Evolutionary conservation across 1,140 invertebrate species (phyloP), one percentile per base, ranked within the genome.

Genomic region (Drosophila ercepeae): DNA sequence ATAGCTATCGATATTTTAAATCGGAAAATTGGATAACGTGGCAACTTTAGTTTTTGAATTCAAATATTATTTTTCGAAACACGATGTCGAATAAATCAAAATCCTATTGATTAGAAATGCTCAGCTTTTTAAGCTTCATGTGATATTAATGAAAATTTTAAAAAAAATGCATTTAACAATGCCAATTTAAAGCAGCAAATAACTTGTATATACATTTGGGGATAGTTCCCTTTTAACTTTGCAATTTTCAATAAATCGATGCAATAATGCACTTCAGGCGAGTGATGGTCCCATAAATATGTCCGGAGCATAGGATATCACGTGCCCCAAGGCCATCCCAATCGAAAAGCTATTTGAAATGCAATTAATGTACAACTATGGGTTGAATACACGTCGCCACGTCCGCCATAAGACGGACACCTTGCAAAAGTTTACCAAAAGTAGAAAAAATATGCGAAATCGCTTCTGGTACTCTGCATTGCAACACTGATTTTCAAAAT

Each of bases 351-450:
- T 67, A 67, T 67, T 67, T 67, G 60, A 67, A 67, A 67, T 67
- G 63, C 63, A 64, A 67, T 67, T 67, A 67, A 67, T 53, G 63
- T 67, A 67, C 60, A 7, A 19, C 25, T 45, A 44, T 65, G 59
- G 45, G 63, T 25, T 27, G 49, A 32, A 44, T 51, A 45, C 36
- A 65, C 49, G 59, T 67, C 63, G 13, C 61, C 63, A 67, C 60
- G 63, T 65, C 61, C 63, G 60, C 39, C 63, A 52, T 18, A 45
- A 53, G 63, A n/a, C 60, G 49, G 63, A 67, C 63, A 67, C 63
- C 63, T 67, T 67, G 63, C 63, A 67, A 67, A 67, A 67, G 39
- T 19, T 36, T 9, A 13, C 60, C 60, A 42, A 63, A 48, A 48
- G n/a, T 23, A 42, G 16, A 25, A 45, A 45, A 25, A 53, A 55